Evolutionary conservation across 2,797 vertebrate genomes (phyloP), one percentile per base, ranked within the genome.

Genomic region (Smutsia gigantea): DNA sequence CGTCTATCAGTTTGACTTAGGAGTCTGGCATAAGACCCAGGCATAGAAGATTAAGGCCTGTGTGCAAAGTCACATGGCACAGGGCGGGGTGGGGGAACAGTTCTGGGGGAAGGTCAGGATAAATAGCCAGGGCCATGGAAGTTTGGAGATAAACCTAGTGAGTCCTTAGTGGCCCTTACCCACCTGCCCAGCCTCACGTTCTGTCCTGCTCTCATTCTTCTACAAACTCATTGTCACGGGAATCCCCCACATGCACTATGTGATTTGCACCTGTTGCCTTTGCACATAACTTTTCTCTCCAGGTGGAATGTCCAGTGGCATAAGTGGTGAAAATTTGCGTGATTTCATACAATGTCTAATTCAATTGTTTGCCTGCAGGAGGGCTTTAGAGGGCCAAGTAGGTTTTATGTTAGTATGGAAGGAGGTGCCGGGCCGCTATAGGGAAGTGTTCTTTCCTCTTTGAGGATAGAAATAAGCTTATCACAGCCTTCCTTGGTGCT

Each of bases 71-170:
- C 78, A 39, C 34, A 2, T 5, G 77, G 61, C 68, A 29, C n/a
- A 9, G 3, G 23, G 42, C 46, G 46, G 46, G 46, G 10, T 46
- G 46, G 46, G 46, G 46, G 46, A 46, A 12, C 46, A 46, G 46
- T 12, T 46, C 46, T 46, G 46, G 46, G 46, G 46, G 2, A 46
- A 46, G 21, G 57, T 59, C 27, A 2, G 34, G 78, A 25, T 29
- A 46, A 39, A 27, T 19, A 63, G 2, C 57, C 0, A 0, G 18
- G 8, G 29, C 29, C 12, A 7, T 0, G 18, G 31, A 68, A 51
- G 11, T 82, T 25, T 69, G 37, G 29, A 51, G 49, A 18, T 57
- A 51, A 90, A n/a, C 57, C 39, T 59, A 17, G 66, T 19, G 29
- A 11, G 37, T 10, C 7, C 0, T 21, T 1, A 39, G 13, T 27